A percentile compares a stretch with the other conserved stretches of the same genome.
Conservation (phyloP, 1,140 invertebrate species). For the Heterodera carotae region DNA sequence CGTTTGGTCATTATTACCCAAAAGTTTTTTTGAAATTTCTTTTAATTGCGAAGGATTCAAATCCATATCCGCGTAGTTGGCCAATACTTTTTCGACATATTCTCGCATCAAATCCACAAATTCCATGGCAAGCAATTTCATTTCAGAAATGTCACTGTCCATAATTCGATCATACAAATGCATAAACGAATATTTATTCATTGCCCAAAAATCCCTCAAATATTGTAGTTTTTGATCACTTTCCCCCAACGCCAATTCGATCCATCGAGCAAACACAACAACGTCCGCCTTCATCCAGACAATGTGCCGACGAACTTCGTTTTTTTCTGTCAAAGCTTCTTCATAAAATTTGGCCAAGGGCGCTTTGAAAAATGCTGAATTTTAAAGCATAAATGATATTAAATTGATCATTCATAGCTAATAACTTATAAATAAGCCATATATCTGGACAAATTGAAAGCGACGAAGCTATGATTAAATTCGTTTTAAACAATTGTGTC, state of each 20-base stretch:
- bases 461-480: too few relatives aligned
- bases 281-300: background rate
- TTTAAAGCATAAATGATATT: too few relatives aligned
- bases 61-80: background rate
- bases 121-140: background rate
- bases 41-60: background rate
- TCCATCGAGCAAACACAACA: background rate
- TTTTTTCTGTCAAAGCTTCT: background rate
- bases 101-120: background rate
- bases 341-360: background rate
- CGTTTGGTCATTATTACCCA: too few relatives aligned
- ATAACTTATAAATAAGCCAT: too few relatives aligned
- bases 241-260: background rate
- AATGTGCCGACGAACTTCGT: background rate
- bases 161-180: background rate
- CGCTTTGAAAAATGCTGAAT: background rate
- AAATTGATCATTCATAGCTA: too few relatives aligned
- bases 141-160: background rate
- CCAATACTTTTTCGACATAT: background rate
- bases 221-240: background rate
- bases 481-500: too few relatives aligned
- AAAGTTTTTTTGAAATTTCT: slow-evolving; percentile 1
- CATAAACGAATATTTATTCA: background rate
- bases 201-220: background rate
- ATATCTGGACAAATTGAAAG: too few relatives aligned